These are phyloP conservation scores for Aurelia sp. DNA, from an alignment of 30 jellyfish, hydroid and myxozoan genomes.

Conservation along the genomic window DNA sequence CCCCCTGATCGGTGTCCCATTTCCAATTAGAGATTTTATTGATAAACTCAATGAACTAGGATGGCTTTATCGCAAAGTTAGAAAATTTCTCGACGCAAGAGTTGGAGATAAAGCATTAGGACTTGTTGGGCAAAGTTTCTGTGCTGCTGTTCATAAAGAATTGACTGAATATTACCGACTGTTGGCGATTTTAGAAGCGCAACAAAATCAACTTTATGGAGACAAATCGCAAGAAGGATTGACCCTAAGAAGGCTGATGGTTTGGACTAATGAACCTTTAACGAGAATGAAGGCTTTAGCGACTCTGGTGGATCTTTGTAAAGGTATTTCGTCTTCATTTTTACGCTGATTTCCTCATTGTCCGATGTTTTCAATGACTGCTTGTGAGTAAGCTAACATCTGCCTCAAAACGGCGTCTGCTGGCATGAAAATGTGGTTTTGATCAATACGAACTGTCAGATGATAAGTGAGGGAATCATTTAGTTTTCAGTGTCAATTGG, in stretches of 20 bases:
- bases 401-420: no score
- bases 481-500: no score
- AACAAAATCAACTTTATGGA: slow-evolving; percentile 72
- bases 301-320: slow-evolving; percentile 91
- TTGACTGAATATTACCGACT: slow-evolving; percentile 91
- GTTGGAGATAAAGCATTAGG: slow-evolving; percentile 98
- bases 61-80: slow-evolving; percentile 91
- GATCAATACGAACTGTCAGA: no score
- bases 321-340: slow-evolving; percentile 52
- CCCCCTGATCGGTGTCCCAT: slow-evolving; percentile 89
- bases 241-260: slow-evolving; percentile 90
- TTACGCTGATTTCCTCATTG: no score
- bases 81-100: slow-evolving; percentile 84
- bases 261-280: slow-evolving; percentile 99
- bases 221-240: slow-evolving; percentile 56
- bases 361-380: no score
- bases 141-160: slow-evolving; percentile 96
- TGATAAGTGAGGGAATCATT: no score
- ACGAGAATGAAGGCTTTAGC: slow-evolving; percentile 95
- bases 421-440: no score
- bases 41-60: slow-evolving; percentile 94
- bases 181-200: slow-evolving; percentile 97
- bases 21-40: slow-evolving; percentile 92
- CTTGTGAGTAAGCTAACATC: no score
- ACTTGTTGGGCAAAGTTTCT: slow-evolving; percentile 97